Evolutionary conservation across 2,797 vertebrate genomes (phyloP), one percentile per base, ranked within the genome.

Genomic region (Xiphorhynchus erythropygius): DNA sequence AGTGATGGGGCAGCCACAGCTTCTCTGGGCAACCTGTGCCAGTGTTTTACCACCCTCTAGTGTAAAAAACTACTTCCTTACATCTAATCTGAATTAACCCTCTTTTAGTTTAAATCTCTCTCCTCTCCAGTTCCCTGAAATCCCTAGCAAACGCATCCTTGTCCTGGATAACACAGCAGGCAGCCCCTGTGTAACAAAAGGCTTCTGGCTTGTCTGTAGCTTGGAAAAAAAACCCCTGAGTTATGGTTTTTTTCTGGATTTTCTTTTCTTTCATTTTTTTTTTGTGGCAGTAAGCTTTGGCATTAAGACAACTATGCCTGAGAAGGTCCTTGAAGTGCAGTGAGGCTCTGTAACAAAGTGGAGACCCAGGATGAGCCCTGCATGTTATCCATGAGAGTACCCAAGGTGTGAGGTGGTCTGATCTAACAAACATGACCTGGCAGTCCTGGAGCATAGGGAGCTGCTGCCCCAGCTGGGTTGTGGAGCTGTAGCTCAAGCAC

Each of bases 11-110:
- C 39, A 67, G 49, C 37, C 30, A 46, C 57, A 59, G 73, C 52
- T 64, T 39, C 73, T 71, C 44, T 41, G 59, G 30, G 22, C 39
- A 77, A 17, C 12, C 18, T 53, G 46, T 21, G 23, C 30, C 5
- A 44, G 37, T 71, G 80, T 46, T 78, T 84, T 78, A 89, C 52
- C 73, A 89, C 73, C 87, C 73, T 65, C 87, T 89, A 89, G 80
- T 59, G 80, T 84, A 32, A 59, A 59, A 84, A 59, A 11, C 11
- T 1, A 13, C n/a, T 64, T 52, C 50, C 44, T 53, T 84, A 7
- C 25, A 33, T 65, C 65, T 71, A 39, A 35, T 52, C 52, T 53
- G 41, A 23, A 78, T 35, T 1, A 10, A n/a, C 23, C 12, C 17
- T 33, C 63, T 33, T 46, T 27, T 39, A 25, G 44, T 46, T 33